Base-by-base conservation (phyloP, 2,888 invertebrate genomes). In the Perizoma affinitatum region DNA sequence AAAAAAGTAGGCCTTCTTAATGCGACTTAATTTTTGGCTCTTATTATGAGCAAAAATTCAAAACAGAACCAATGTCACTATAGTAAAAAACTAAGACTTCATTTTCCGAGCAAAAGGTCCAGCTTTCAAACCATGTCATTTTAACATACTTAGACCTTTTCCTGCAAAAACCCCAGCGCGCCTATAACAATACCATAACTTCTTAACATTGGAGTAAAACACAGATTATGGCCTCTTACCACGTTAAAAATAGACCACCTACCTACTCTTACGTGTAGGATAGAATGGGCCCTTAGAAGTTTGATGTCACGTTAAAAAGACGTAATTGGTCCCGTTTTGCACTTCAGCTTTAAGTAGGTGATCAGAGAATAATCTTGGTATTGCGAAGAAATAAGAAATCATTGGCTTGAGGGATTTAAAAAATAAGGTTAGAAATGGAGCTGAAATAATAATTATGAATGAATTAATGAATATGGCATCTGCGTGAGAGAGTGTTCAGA, bases 351-450 rank as follows among this genome's bases (percentile, higher is more conserved):
- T 51, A 57, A 35, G 42, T 40, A 6, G 49, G 35, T 57, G 45
- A 9, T 51, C 34, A 34, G 9, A 36, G 46, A 11, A 46, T 40
- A 44, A 50, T 41, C 34, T 50, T 42, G 6, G 2, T 45, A 34
- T 34, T 38, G 22, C 7, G 11, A 42, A 10, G 56, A 50, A 55
- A 66, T 59, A 35, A 4, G 11, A 60, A 53, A 53, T 47, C 53
- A 66, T 50, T 58, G 35, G 10, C 54, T 33, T 51, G 8, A n/a
- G 6, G 22, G 59, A 36, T 22, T 22, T 22, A 22, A 22, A 22
- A 22, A 22, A 22, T 22, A 22, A 3, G 22, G 1, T 22, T 22
- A 22, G 22, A 22, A 22, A 22, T 22, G 22, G 3, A 22, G 22
- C 22, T 22, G 22, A 22, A 22, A 22, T 2, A 22, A 22, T 22